Percentiles rank a stretch among this genome's conserved stretches.
Conservation (phyloP, 2,888 invertebrate genomes). For the Aphodius granarius region DNA sequence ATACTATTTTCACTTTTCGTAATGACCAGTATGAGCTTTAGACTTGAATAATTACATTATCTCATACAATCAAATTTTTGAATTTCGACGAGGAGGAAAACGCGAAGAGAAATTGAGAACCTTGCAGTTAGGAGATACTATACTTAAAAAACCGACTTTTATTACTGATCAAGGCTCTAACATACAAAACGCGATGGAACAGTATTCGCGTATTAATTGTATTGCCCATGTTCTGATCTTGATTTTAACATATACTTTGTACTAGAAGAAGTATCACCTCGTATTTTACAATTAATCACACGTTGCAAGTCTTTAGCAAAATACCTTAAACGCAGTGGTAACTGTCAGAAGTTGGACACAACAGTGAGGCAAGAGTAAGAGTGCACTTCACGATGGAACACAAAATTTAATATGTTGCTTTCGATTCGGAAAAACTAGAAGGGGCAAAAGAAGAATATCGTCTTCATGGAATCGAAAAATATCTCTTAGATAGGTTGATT, state of each 20-base stretch:
- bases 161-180: constrained; percentile 9
- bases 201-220: constrained; percentile 4
- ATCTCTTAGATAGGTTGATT: constrained; percentile 8
- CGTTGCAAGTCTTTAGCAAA: constrained; percentile 1
- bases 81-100: constrained; percentile 3
- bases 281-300: constrained; percentile 2
- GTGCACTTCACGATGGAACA: constrained; percentile 5
- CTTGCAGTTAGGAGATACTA: neutral
- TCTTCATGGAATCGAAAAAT: constrained; percentile 11
- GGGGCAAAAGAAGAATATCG: constrained; percentile 6
- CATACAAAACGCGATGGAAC: neutral
- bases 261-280: neutral
- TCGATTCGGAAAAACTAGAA: constrained; percentile 6
- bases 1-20: neutral
- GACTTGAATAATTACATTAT: neutral
- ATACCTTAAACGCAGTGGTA: constrained; percentile 8
- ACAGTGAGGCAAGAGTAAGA: constrained; percentile 2
- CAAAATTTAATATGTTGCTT: neutral
- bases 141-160: constrained; percentile 3
- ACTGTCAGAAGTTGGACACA: constrained; percentile 1
- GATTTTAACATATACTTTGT: constrained; percentile 5
- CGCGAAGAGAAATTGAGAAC: neutral
- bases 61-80: constrained; percentile 2
- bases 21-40: neutral
- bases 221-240: constrained; percentile 7